Percentiles rank a stretch among this genome's conserved stretches.
Conservation (phyloP, 2,113 vertebrate genomes). For the Donacobius atricapilla region DNA sequence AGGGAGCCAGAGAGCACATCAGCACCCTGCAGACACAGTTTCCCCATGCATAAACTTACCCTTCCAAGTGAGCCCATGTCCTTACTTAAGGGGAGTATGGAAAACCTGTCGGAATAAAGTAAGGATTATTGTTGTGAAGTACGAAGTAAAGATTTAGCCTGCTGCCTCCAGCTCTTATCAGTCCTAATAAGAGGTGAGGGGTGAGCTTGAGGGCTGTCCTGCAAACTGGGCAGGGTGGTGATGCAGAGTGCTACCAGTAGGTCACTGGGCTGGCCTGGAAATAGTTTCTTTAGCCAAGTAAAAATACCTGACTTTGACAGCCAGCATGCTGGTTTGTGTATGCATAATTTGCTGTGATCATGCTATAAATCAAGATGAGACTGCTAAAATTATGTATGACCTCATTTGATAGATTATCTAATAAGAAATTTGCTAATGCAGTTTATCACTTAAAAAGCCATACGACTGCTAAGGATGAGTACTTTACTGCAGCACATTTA, state of each 20-base stretch:
- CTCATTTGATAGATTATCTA: constrained; percentile 74
- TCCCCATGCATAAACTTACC: not conserved
- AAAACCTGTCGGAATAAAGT: not conserved
- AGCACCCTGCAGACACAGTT: not conserved
- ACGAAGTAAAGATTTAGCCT: not conserved
- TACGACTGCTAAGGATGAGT: constrained; percentile 50
- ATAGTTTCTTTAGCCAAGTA: not conserved
- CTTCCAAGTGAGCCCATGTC: not conserved
- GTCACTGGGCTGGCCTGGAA: not conserved
- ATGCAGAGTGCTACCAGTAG: not conserved
- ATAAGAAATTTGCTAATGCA: constrained; percentile 76
- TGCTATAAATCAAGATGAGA: constrained; percentile 59
- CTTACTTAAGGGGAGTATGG: not conserved
- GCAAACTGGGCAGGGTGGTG: not conserved
- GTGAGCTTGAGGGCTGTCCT: not conserved
- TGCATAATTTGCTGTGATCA: constrained; percentile 29
- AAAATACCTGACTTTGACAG: constrained; percentile 38
- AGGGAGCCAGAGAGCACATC: not conserved
- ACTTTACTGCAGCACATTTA: constrained; percentile 72
- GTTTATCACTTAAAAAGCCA: constrained; percentile 77
- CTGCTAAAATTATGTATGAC: constrained; percentile 65
- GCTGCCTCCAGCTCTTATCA: accelerated
- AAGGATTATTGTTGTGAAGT: not conserved
- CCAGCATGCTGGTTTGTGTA: constrained; percentile 5
- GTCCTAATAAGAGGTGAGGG: not conserved